A percentile compares a stretch with the other conserved stretches of the same genome.
phyloP scores from a whole-genome alignment of 1,140 invertebrate species.

The Chironomus striatipennis region DNA sequence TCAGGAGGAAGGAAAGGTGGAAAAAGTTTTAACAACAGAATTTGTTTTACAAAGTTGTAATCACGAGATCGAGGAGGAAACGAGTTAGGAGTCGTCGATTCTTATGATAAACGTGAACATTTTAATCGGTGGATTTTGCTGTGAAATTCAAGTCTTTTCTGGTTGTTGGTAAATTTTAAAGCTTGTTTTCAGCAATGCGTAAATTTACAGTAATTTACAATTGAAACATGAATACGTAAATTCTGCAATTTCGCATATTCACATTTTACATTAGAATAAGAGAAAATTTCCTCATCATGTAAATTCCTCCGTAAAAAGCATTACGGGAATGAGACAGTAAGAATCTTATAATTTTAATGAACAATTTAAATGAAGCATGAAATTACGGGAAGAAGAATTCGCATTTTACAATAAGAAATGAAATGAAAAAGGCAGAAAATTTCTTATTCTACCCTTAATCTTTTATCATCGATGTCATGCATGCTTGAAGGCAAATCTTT shows the following conservation, averaged over 20 bases:
- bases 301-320: neutral
- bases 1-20: neutral
- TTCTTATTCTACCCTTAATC: neutral
- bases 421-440: neutral
- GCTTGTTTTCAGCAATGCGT: too few relatives aligned
- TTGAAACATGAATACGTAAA: constrained; percentile 9
- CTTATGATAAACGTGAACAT: too few relatives aligned
- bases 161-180: too few relatives aligned
- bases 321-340: neutral
- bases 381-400: neutral
- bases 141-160: too few relatives aligned
- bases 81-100: too few relatives aligned
- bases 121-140: too few relatives aligned
- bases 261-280: too few relatives aligned
- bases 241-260: constrained; percentile 10
- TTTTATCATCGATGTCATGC: neutral
- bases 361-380: constrained; percentile 2
- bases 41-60: too few relatives aligned
- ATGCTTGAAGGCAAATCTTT: neutral
- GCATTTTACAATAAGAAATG: neutral
- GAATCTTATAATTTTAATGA: neutral
- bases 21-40: neutral
- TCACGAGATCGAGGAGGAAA: too few relatives aligned
- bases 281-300: neutral
- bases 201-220: neutral